Evolutionary conservation across 2,888 invertebrate species (phyloP), one percentile per base, ranked within the genome.

Genomic region (Hirtodrosophila cameraria): DNA sequence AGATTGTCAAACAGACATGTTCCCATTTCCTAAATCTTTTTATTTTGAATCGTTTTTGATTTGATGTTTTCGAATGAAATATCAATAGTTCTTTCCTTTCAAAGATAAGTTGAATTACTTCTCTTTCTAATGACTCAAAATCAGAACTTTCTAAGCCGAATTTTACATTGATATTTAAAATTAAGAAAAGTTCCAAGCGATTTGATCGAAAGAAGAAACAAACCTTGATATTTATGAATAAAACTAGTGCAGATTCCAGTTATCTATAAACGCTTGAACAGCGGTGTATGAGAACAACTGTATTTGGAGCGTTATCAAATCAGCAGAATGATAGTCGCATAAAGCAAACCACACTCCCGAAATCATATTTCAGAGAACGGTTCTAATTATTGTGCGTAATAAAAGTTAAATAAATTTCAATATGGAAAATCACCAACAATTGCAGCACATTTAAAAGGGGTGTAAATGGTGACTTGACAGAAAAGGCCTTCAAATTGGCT

Each of bases 301-400:
- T 57, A 55, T 52, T 28, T 64, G 27, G 45, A 8, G n/a, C 36
- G 49, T 60, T 71, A 71, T 75, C 72, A 50, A n/a, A 31, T 9
- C 5, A 3, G 18, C 35, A 11, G 38, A 50, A 36, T 70, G 67
- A 74, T 69, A 77, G 77, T 73, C 33, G n/a, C 35, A 55, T 46
- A 62, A 73, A 62, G 52, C 62, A 27, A 30, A 13, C 64, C 57
- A 64, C 81, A 80, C 75, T 84, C 86, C 78, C 84, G 78, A 85
- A 79, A 82, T 68, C 53, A 43, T 67, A 78, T 75, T 75, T 85
- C 73, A 72, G 58, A 8, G 57, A 28, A 25, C 36, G 35, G 50
- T 38, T 62, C 55, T 61, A 60, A 80, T 69, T 66, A 76, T 72
- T 41, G 43, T 52, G 25, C 35, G 35, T 65, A 49, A 64, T 83